phyloP scores from a whole-genome alignment of 2,888 invertebrate species.

The Penaeus monodon region DNA sequence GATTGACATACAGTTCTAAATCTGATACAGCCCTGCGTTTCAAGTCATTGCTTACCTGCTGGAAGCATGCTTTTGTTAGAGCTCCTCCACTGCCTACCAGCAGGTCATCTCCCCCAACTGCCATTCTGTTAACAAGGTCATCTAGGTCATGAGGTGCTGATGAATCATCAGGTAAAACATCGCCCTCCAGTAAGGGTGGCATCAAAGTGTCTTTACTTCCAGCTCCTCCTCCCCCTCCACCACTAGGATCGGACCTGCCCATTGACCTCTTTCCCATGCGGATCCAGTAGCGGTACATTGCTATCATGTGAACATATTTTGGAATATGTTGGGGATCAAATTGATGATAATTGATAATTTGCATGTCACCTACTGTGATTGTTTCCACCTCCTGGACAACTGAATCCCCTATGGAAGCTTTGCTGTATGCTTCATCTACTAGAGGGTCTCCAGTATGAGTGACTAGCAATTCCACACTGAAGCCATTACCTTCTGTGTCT shows the following conservation, averaged over 20 bases:
- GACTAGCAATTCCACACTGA: constrained; percentile 49
- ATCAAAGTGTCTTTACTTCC: constrained; percentile 42
- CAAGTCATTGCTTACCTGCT: constrained; percentile 57
- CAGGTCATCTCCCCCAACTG: constrained; percentile 52
- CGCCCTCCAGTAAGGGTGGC: constrained; percentile 57
- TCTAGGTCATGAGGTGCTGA: constrained; percentile 54
- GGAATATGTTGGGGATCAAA: constrained; percentile 58
- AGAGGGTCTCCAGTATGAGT: constrained; percentile 55
- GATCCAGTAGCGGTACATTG: constrained; percentile 62
- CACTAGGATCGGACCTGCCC: constrained; percentile 22
- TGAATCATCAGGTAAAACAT: constrained; percentile 55
- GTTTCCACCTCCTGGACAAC: constrained; percentile 61
- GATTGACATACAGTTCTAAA: constrained; percentile 60
- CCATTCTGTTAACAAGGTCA: constrained; percentile 58
- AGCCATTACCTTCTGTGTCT: constrained; percentile 40
- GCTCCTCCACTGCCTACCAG: constrained; percentile 24
- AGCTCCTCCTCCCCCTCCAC: constrained; percentile 24
- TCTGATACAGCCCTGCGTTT: constrained; percentile 57
- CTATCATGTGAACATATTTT: constrained; percentile 62
- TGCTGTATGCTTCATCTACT: constrained; percentile 62
- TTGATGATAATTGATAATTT: constrained; percentile 62
- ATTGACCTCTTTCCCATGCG: constrained; percentile 36
- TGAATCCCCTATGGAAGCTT: constrained; percentile 51
- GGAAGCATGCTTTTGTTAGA: constrained; percentile 49
- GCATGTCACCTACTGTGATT: constrained; percentile 62